Evolutionary conservation across 2,113 vertebrate genomes (phyloP), one percentile per base, ranked within the genome.

Genomic region (Hippopotamus amphibius): DNA sequence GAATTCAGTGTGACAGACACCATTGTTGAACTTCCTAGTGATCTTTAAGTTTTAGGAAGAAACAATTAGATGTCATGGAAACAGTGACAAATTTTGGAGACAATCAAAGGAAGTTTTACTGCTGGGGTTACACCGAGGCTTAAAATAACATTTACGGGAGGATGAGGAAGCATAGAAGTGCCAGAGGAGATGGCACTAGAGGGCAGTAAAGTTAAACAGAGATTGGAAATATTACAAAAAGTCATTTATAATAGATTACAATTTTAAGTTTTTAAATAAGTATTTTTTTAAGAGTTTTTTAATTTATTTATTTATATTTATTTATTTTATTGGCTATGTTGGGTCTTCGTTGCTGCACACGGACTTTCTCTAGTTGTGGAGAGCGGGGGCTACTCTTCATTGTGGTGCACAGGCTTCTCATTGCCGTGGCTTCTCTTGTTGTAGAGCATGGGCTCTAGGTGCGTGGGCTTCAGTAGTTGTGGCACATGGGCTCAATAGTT

Each of bases 21-120:
- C 22, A 46, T 33, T 84, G 79, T 59, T 53, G 19, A 87, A 50
- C 65, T 81, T 92, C 33, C 79, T 43, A 83, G 50, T 74, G 30
- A 88, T 82, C 65, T 82, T 26, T 43, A 57, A 43, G 24, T 89
- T 90, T 83, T 53, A 77, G 83, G 79, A 88, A 94, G 88, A 94
- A 96, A 95, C 30, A 68, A 13, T 92, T 48, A 90, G 68, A 82
- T n/a, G 22, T 71, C 76, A 88, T 82, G 66, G 96, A 88, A 90
- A 93, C 76, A 82, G 6, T 93, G 55, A 33, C 65, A 96, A n/a
- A 69, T 95, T 93, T 77, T 59, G 84, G 93, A 95, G 82, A 96
- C 88, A 93, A 87, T 89, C 77, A 86, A 80, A 63, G 92, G 90
- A 97, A 95, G 79, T 97, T 95, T 97, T 87, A 68, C 53, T 97